These are phyloP conservation scores for Encarsia formosa DNA, from an alignment of 2,888 invertebrate species.

Conservation along the genomic window DNA sequence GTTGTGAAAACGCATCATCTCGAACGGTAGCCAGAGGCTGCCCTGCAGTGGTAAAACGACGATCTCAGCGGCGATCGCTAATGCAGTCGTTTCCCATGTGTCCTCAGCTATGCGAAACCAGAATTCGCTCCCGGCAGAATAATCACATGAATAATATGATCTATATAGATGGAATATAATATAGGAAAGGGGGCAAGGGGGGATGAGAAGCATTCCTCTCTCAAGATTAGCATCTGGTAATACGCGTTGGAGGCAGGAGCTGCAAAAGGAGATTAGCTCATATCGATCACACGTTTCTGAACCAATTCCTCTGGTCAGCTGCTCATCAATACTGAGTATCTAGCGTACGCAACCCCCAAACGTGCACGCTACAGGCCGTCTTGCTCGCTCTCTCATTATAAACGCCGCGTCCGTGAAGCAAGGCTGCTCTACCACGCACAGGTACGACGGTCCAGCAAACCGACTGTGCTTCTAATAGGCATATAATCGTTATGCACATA, in stretches of 20 bases:
- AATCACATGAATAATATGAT: background rate
- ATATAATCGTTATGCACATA: conserved; percentile 50
- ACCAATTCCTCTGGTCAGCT: conserved; percentile 47
- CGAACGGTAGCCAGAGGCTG: too few species aligned
- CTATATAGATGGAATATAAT: background rate
- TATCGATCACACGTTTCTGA: conserved; percentile 46
- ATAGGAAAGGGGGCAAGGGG: background rate
- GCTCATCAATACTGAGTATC: conserved; percentile 46
- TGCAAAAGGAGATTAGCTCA: conserved; percentile 44
- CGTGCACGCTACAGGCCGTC: background rate
- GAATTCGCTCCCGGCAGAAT: too few species aligned
- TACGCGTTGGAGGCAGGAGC: conserved; percentile 20
- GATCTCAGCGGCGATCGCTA: too few species aligned
- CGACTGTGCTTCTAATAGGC: conserved; percentile 47
- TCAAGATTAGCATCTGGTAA: conserved; percentile 44
- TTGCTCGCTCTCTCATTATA: background rate
- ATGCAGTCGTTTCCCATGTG: too few species aligned
- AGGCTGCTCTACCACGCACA: background rate
- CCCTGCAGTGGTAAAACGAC: too few species aligned
- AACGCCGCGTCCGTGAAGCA: background rate
- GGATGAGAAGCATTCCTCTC: background rate
- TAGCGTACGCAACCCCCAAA: background rate
- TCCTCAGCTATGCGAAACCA: too few species aligned
- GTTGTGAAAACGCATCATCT: too few species aligned
- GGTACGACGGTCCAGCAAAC: conserved; percentile 11